A percentile compares a stretch with the other conserved stretches of the same genome.
These are phyloP conservation scores for Sprattus sprattus DNA, from an alignment of 2,113 vertebrate genomes.

Conservation along the genomic window DNA sequence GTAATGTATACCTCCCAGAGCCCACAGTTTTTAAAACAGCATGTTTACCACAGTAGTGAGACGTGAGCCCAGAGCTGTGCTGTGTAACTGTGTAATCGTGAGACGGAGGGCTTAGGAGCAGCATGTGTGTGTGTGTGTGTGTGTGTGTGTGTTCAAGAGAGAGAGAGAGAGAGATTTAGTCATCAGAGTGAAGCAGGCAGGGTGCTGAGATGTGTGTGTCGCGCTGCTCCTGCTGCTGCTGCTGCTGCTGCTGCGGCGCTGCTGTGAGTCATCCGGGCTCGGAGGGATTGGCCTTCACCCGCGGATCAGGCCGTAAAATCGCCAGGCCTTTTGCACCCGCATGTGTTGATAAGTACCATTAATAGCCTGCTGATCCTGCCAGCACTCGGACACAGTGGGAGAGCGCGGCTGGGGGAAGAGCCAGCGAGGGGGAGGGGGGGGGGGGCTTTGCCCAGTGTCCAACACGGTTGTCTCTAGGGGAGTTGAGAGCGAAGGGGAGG, in stretches of 20 bases:
- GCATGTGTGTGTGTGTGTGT: slow-evolving; percentile 26
- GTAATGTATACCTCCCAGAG: neutral
- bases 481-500: slow-evolving; percentile 20
- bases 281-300: slow-evolving; percentile 40
- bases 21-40: neutral
- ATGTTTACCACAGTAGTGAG: slow-evolving; percentile 14
- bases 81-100: slow-evolving; percentile 17
- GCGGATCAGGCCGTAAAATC: slow-evolving; percentile 58
- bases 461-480: slow-evolving; percentile 24
- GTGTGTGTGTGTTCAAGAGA: slow-evolving; percentile 14
- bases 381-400: slow-evolving; percentile 36
- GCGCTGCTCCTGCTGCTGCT: neutral
- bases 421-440: neutral
- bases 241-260: neutral
- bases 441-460: slow-evolving; percentile 14
- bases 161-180: neutral
- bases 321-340: slow-evolving; percentile 59
- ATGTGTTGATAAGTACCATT: slow-evolving; percentile 65
- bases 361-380: slow-evolving; percentile 61
- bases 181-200: neutral
- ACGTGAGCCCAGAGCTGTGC: neutral
- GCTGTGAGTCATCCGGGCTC: slow-evolving; percentile 14
- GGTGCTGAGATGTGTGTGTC: neutral
- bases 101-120: neutral
- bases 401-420: neutral